Evolutionary conservation across 2,113 vertebrate species (phyloP), one percentile per base, ranked within the genome.

Genomic region (Amblyopsis rosae): DNA sequence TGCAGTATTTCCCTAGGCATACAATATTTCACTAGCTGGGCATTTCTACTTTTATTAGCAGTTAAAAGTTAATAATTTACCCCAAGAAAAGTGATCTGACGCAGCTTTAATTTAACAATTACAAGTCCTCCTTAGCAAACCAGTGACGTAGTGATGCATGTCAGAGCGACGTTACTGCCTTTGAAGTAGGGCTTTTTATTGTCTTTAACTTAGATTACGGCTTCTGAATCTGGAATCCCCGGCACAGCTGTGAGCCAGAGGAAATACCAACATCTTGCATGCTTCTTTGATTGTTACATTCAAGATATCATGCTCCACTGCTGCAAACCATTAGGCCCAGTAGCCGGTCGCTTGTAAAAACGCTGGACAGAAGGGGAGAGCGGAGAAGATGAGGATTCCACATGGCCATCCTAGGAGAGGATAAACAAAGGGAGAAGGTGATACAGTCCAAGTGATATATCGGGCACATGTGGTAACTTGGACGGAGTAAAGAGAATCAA

Each of bases 281-380:
- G 91, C 84, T 92, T 92, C 94, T 98, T 96, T 98, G 96, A 98
- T 96, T 98, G 96, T 96, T 96, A 96, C 96, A 97, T 98, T 98
- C 92, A 93, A 95, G 95, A 94, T 98, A 97, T 98, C 94, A 92
- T 96, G 91, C 91, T 93, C 94, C 91, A 93, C 94, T 96, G 95
- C 95, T 96, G 94, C 92, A 94, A 96, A 89, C 92, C 95, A 96
- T 96, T 97, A 95, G 91, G 88, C 91, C 87, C 93, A 87, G 86
- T 94, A 94, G 94, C 93, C 89, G 87, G 76, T 87, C 84, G 93
- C 95, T 96, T 97, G 94, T 96, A 96, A 97, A 98, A 93, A 94
- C 90, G 92, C 75, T 95, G 96, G 93, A 95, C 96, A 96, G 95
- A 95, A 91, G 92, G 90, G 93, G 93, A 70, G 55, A 80, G 93